Conservation (phyloP, 1,140 invertebrate species). For the Brachionus calyciflorus region DNA sequence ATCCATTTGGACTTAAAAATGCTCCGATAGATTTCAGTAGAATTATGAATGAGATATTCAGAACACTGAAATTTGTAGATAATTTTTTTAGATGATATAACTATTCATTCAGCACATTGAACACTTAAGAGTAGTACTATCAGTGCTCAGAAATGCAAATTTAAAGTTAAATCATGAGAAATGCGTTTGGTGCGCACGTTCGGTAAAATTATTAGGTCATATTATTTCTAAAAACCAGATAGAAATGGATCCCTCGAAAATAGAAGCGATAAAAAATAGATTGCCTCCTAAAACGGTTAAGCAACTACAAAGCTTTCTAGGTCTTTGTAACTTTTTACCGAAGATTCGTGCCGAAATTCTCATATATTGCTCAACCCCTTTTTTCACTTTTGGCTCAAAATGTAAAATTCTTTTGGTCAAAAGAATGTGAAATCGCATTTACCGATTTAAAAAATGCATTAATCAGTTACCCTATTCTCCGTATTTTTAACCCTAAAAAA, state of each 20-base stretch:
- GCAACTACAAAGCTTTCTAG: not conserved
- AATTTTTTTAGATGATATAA: constrained; percentile 6
- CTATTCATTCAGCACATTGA: constrained; percentile 14
- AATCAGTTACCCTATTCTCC: constrained; percentile 50
- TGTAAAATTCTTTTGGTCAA: too few species aligned
- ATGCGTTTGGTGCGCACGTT: not conserved
- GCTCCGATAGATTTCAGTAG: too few species aligned
- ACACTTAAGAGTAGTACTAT: not conserved
- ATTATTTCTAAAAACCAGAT: not conserved
- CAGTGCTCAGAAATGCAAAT: not conserved
- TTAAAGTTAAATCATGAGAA: not conserved
- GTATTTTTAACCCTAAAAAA: constrained; percentile 52
- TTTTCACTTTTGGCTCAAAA: constrained; percentile 49
- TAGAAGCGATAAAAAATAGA: not conserved
- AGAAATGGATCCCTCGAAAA: not conserved
- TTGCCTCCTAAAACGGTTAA: not conserved
- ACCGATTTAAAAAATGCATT: constrained; percentile 51
- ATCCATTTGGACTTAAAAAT: too few species aligned
- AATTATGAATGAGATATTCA: too few species aligned
- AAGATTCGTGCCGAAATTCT: too few species aligned
- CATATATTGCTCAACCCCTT: constrained; percentile 52
- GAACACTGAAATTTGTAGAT: not conserved
- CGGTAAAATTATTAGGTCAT: not conserved
- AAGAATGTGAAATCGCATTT: constrained; percentile 43
- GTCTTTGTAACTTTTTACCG: too few species aligned